Evolutionary conservation across 2,888 invertebrate genomes (phyloP), one percentile per base, ranked within the genome.

Genomic region (Cosmorhoe ocellata): DNA sequence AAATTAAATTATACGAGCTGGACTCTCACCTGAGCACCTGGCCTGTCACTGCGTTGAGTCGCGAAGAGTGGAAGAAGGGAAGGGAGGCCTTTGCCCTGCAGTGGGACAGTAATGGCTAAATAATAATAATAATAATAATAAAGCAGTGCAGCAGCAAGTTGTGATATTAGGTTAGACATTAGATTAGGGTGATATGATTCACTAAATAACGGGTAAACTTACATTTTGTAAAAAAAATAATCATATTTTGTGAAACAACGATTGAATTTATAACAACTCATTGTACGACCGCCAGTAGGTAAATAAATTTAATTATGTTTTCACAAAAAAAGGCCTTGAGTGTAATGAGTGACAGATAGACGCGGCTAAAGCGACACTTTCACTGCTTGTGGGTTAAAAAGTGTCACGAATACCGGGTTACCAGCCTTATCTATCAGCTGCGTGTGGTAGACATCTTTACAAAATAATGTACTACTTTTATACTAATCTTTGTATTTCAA

Each of bases 361-460:
- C 67, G 63, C 63, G 58, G 63, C 57, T 61, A 49, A 59, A 67
- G 67, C 67, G 71, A 80, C 80, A 84, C 88, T 88, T 88, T 88
- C 87, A 83, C 88, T 81, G 69, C 69, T 76, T 76, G 73, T 74
- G 76, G 74, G 75, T 79, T 78, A 80, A 46, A 47, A 52, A 47
- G 24, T 43, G 43, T 48, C 43, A 43, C 47, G 47, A 51, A 51
- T 51, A 40, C 38, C 11, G 32, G 10, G 33, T 42, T 32, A 42
- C 13, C 13, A 13, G 7, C 33, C 4, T 39, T 38, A 38, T 37
- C 37, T 38, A 38, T 37, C 37, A 37, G 14, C 11, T 38, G 45
- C 37, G 42, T 27, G 27, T 34, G 33, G 24, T 4, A 18, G 18
- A 18, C 18, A 18, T 18, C 18, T 18, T 3, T 3, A 18, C 18